Conservation (phyloP, 2,113 vertebrate species). For the Psephotus haematonotus region DNA sequence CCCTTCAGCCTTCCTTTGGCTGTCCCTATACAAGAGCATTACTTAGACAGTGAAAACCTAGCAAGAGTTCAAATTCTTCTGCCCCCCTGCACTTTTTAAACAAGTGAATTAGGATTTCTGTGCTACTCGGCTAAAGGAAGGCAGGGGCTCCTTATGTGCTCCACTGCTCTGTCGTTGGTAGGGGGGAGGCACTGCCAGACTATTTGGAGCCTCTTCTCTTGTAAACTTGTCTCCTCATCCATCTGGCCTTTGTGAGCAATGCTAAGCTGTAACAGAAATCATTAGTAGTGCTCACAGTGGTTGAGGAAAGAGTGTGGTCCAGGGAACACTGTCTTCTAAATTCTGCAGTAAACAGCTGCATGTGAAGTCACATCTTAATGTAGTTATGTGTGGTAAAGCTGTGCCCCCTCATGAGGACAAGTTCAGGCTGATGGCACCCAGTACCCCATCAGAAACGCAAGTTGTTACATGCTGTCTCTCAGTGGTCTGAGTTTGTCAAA, state of each 20-base stretch:
- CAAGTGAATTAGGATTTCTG: neutral
- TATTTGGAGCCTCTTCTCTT: neutral
- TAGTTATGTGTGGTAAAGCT: neutral
- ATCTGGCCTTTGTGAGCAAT: neutral
- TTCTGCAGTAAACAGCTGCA: neutral
- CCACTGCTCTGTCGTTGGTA: neutral
- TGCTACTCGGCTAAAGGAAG: neutral
- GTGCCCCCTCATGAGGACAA: neutral
- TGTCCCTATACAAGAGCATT: neutral
- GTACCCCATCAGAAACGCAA: neutral
- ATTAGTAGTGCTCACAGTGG: rapidly evolving
- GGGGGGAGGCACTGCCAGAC: neutral
- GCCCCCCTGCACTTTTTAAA: neutral
- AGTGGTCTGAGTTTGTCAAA: neutral
- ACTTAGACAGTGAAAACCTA: neutral
- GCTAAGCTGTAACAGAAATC: neutral
- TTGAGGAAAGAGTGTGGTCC: rapidly evolving
- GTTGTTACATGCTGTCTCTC: neutral
- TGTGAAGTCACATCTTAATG: rapidly evolving
- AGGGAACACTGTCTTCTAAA: neutral
- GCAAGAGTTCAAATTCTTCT: neutral
- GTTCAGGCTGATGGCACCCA: neutral
- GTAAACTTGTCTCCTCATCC: neutral
- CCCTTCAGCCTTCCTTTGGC: neutral
- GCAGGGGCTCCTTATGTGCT: neutral